Percentiles rank a stretch among this genome's conserved stretches.
Evolutionary conservation across 2,797 vertebrate genomes (phyloP).

Genomic region (Platyrinchus mystaceus): DNA sequence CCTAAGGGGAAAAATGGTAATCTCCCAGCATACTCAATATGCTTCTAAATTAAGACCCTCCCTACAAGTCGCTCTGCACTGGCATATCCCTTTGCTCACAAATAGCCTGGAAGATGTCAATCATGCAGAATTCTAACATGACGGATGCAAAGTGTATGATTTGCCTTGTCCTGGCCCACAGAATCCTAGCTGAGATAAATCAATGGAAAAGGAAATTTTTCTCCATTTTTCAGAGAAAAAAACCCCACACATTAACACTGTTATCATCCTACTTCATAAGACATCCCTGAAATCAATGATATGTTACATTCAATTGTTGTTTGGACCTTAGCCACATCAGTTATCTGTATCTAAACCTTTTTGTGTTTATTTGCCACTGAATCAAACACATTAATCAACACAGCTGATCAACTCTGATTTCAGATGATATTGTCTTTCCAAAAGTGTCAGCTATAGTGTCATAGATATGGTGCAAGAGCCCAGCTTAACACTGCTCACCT

Average conservation of each 20-base stretch:
- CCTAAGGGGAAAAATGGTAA: background rate
- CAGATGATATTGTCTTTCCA: background rate
- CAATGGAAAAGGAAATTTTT: background rate
- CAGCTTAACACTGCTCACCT: background rate
- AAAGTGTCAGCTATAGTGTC: background rate
- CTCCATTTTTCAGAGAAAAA: background rate
- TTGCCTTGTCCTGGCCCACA: background rate
- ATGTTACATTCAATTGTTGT: background rate
- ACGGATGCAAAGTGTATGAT: background rate
- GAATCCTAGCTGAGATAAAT: background rate
- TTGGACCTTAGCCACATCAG: background rate
- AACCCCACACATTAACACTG: background rate
- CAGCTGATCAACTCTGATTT: background rate
- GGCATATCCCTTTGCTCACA: background rate
- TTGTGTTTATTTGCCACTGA: background rate
- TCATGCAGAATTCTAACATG: background rate
- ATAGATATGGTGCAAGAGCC: fast-evolving
- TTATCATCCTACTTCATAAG: background rate
- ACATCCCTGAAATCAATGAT: background rate
- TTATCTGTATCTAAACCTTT: background rate
- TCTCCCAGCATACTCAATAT: background rate
- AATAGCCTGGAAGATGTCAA: background rate
- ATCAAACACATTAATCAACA: background rate
- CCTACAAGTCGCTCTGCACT: background rate
- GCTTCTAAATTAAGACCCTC: background rate